These are phyloP conservation scores for Eupithecia tripunctaria DNA, from an alignment of 2,888 invertebrate species.

Conservation along the genomic window DNA sequence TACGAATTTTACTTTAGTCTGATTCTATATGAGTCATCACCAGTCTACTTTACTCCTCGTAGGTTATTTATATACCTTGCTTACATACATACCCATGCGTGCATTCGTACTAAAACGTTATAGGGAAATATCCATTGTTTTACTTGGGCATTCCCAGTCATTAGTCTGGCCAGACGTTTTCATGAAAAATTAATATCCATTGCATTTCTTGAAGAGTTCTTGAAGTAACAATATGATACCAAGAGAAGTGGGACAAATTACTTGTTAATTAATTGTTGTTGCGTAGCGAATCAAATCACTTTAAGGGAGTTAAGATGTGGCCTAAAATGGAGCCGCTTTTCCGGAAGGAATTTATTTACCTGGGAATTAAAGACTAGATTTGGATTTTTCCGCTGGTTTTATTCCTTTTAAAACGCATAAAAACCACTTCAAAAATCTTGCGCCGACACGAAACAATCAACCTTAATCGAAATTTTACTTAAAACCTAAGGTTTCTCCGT, in stretches of 20 bases:
- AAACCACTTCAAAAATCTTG: too few relatives aligned
- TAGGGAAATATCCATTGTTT: not conserved
- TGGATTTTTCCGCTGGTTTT: too few relatives aligned
- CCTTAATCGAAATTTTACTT: not conserved
- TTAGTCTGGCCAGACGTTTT: slow-evolving; percentile 34
- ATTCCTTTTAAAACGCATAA: too few relatives aligned
- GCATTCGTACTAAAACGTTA: not conserved
- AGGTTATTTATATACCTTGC: not conserved
- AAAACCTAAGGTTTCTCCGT: not conserved
- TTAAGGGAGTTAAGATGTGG: too few relatives aligned
- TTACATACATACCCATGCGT: too few relatives aligned
- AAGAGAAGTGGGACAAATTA: too few relatives aligned
- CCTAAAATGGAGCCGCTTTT: too few relatives aligned
- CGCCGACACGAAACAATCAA: too few relatives aligned
- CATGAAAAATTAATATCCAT: slow-evolving; percentile 44
- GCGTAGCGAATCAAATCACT: too few relatives aligned
- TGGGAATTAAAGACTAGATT: too few relatives aligned
- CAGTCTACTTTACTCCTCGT: not conserved
- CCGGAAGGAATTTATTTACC: too few relatives aligned
- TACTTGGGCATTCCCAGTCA: slow-evolving; percentile 5
- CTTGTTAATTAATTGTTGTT: too few relatives aligned
- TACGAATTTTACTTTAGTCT: not conserved
- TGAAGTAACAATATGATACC: slow-evolving; percentile 10
- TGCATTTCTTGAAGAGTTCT: slow-evolving; percentile 34
- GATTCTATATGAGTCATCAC: not conserved